Percentiles rank a stretch among this genome's conserved stretches.
Evolutionary conservation across 2,113 vertebrate species (phyloP).

Genomic region (Siniperca chuatsi): DNA sequence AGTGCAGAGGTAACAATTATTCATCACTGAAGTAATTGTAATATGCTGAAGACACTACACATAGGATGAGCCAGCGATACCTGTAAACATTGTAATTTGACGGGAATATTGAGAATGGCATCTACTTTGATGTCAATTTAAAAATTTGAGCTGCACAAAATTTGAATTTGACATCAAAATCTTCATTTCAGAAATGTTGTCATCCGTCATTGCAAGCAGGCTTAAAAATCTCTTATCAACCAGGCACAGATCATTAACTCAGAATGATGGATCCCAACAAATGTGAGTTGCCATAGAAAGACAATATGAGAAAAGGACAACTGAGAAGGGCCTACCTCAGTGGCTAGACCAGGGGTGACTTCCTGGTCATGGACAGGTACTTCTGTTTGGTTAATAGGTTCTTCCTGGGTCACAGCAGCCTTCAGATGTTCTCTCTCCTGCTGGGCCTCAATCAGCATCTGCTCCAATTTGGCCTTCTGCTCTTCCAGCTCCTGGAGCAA

Average conservation of each 20-base stretch:
- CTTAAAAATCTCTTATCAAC: background rate
- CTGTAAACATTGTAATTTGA: background rate
- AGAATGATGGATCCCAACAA: background rate
- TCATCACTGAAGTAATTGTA: background rate
- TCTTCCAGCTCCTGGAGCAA: constrained; percentile 90
- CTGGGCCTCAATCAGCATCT: constrained; percentile 81
- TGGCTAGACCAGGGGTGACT: background rate
- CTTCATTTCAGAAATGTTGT: no score
- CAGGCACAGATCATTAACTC: background rate
- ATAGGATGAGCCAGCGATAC: background rate
- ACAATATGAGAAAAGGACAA: background rate
- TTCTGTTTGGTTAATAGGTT: constrained; percentile 4
- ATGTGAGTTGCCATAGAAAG: background rate
- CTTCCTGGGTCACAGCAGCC: constrained; percentile 46
- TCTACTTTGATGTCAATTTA: background rate
- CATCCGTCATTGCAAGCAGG: background rate
- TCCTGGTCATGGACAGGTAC: constrained; percentile 29
- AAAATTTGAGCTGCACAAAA: no score
- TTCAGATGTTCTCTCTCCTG: constrained; percentile 78
- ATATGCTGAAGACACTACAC: background rate
- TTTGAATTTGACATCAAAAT: no score
- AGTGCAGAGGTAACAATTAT: background rate
- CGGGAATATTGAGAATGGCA: background rate
- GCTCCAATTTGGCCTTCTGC: constrained; percentile 86
- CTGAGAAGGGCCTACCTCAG: constrained; percentile 10